These are phyloP conservation scores for Lordiphosa fenestrarum DNA, from an alignment of 2,888 invertebrate species.

Conservation along the genomic window DNA sequence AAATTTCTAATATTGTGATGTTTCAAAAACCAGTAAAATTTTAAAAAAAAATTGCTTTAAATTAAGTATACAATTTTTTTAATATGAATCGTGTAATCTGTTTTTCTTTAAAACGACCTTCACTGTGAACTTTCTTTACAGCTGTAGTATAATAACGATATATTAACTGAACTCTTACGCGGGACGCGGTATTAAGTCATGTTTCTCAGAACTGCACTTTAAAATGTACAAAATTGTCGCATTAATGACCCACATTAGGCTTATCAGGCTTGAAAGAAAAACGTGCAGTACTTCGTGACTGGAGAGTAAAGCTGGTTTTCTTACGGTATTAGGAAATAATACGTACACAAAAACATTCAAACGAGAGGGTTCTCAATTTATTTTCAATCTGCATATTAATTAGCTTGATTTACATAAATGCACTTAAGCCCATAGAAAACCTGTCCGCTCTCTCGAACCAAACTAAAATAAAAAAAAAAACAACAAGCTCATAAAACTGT, in stretches of 20 bases:
- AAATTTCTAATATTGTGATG: too few relatives aligned
- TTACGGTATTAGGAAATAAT: conserved; percentile 8
- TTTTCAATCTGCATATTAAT: conserved; percentile 40
- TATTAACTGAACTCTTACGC: neutral
- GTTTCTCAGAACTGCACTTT: conserved; percentile 8
- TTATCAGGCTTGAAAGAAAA: conserved; percentile 45
- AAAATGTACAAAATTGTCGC: conserved; percentile 16
- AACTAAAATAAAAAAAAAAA: conserved; percentile 16
- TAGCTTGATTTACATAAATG: conserved; percentile 25
- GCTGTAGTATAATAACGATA: neutral
- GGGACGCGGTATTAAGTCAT: conserved; percentile 11
- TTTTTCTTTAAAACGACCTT: too few relatives aligned
- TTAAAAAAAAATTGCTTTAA: too few relatives aligned
- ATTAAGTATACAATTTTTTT: too few relatives aligned
- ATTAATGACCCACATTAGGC: conserved; percentile 61
- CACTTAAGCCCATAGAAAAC: conserved; percentile 25
- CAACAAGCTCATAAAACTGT: conserved; percentile 52
- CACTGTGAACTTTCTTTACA: too few relatives aligned
- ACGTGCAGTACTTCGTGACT: conserved; percentile 50
- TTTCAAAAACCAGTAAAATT: too few relatives aligned
- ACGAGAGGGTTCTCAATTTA: conserved; percentile 16
- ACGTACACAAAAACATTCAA: too few relatives aligned
- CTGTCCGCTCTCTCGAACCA: neutral
- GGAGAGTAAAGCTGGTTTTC: conserved; percentile 31
- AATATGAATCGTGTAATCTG: too few relatives aligned